Conservation (phyloP, 1,140 invertebrate species). For the Heterodera carotae region DNA sequence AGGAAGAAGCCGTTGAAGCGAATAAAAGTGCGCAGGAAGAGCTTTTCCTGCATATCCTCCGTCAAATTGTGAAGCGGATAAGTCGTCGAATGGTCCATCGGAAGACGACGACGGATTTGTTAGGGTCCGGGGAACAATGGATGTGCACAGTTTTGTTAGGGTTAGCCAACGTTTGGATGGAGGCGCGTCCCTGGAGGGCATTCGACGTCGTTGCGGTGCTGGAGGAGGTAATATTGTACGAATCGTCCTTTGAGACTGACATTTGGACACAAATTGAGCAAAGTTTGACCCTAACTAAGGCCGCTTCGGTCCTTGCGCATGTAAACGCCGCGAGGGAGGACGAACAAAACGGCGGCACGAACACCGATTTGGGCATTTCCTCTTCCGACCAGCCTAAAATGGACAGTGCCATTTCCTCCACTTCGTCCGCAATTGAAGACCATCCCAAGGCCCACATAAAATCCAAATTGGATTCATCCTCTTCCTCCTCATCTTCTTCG, state of each 20-base stretch:
- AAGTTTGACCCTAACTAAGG: constrained; percentile 84
- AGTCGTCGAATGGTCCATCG: constrained; percentile 30
- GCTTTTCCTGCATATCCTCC: constrained; percentile 40
- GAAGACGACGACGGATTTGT: constrained; percentile 16
- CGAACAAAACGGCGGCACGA: constrained; percentile 6
- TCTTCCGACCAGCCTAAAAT: neutral
- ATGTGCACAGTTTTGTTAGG: constrained; percentile 45
- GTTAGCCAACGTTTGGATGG: constrained; percentile 55
- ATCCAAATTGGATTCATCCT: neutral
- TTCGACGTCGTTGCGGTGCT: constrained; percentile 86
- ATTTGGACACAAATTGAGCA: no score
- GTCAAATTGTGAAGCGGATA: constrained; percentile 45
- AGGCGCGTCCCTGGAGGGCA: constrained; percentile 73
- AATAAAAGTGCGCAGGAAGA: constrained; percentile 9
- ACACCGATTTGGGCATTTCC: neutral
- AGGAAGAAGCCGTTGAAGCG: neutral
- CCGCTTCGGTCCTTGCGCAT: constrained; percentile 63
- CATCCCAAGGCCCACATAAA: neutral
- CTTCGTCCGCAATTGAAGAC: neutral
- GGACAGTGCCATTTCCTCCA: neutral
- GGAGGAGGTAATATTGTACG: constrained; percentile 84
- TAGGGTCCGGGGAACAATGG: constrained; percentile 25
- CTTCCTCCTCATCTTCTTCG: neutral
- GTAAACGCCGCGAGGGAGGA: constrained; percentile 30
- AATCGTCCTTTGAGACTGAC: no score